A percentile compares a stretch with the other conserved stretches of the same genome.
These are phyloP conservation scores for Microtus richardsoni DNA, from an alignment of 2,113 vertebrate species.

Conservation along the genomic window DNA sequence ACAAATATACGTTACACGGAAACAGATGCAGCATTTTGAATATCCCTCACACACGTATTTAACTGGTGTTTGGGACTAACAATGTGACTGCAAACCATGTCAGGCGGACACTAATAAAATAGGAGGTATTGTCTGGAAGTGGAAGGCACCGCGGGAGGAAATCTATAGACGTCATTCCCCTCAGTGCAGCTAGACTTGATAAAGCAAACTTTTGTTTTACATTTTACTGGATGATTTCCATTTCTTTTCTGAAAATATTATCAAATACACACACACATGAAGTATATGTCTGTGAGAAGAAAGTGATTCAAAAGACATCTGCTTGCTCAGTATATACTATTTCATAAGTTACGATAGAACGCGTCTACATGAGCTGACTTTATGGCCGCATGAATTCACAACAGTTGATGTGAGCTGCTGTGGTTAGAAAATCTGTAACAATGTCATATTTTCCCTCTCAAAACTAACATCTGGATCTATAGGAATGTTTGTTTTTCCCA, in stretches of 20 bases:
- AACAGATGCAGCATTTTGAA: not conserved
- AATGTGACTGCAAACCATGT: not conserved
- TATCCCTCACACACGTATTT: too few relatives aligned
- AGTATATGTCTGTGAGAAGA: not conserved
- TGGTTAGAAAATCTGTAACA: not conserved
- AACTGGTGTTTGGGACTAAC: not conserved
- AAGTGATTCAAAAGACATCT: constrained; percentile 2
- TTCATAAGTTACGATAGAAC: constrained; percentile 2
- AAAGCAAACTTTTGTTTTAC: not conserved
- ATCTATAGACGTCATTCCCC: not conserved
- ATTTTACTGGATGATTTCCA: not conserved
- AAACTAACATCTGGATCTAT: not conserved
- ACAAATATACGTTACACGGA: not conserved
- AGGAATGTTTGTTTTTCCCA: not conserved
- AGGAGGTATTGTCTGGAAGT: not conserved
- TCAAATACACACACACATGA: not conserved
- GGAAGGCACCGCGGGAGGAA: not conserved
- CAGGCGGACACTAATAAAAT: not conserved
- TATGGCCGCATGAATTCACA: not conserved
- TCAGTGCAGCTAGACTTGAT: not conserved
- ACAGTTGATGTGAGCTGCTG: not conserved
- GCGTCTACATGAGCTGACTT: not conserved
- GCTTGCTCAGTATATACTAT: not conserved
- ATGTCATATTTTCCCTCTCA: not conserved
- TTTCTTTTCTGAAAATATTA: not conserved